These are phyloP conservation scores for Xanthorhoe designata DNA, from an alignment of 2,888 invertebrate genomes.

Conservation along the genomic window DNA sequence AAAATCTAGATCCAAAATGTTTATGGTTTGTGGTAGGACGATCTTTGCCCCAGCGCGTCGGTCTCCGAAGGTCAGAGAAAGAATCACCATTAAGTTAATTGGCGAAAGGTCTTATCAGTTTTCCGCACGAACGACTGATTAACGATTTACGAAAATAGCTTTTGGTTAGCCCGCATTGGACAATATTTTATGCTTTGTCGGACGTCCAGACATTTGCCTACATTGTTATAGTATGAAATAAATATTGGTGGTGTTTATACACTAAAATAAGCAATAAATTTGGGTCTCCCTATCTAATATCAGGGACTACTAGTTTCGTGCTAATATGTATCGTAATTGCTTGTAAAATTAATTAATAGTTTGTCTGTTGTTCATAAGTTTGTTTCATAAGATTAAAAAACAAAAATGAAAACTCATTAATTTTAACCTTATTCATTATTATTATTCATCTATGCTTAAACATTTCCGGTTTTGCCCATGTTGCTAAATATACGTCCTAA, in stretches of 20 bases:
- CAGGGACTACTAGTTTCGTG: no score
- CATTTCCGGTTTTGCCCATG: no score
- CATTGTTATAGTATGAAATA: not conserved
- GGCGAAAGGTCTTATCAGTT: conserved; percentile 80
- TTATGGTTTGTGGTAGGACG: conserved; percentile 10
- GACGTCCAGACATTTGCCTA: conserved; percentile 17
- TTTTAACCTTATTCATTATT: no score
- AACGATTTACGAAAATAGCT: conserved; percentile 79
- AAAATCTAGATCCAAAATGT: conserved; percentile 12
- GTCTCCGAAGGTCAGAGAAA: conserved; percentile 64
- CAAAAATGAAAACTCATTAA: no score
- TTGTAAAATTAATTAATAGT: no score
- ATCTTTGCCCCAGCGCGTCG: conserved; percentile 35
- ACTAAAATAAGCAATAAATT: not conserved
- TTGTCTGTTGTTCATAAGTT: no score
- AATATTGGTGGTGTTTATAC: not conserved
- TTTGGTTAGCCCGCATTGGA: conserved; percentile 59
- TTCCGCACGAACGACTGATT: conserved; percentile 77
- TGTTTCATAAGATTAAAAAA: no score
- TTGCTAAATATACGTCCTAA: not conserved
- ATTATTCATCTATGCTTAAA: no score
- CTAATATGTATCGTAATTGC: no score
- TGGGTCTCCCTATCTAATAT: no score
- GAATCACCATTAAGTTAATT: conserved; percentile 82
- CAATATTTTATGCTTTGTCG: conserved; percentile 54